Evolutionary conservation across 2,113 vertebrate species (phyloP).

Genomic region (Hemichromis elongatus): DNA sequence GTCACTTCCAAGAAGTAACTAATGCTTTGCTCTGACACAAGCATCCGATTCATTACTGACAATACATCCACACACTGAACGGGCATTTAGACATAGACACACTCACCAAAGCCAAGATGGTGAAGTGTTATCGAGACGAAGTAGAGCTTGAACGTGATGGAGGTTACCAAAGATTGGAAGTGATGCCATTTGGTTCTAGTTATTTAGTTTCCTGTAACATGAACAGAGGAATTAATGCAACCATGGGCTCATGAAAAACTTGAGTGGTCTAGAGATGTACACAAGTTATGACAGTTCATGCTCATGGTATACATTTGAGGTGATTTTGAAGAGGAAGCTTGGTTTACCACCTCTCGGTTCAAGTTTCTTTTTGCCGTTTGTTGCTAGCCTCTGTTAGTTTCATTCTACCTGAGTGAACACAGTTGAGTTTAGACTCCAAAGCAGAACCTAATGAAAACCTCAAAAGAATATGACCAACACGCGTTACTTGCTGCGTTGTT

Average conservation of each 20-base stretch:
- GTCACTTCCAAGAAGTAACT: background rate
- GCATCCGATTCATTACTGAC: background rate
- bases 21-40: background rate
- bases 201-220: background rate
- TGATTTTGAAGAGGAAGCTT: background rate
- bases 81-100: background rate
- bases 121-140: background rate
- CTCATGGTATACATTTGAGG: background rate
- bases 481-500: no score
- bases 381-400: background rate
- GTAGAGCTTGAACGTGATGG: background rate
- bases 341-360: conserved; percentile 1
- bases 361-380: background rate
- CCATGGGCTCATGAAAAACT: background rate
- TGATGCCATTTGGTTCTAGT: background rate
- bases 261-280: background rate
- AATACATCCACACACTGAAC: background rate
- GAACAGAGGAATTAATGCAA: background rate
- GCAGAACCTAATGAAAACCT: background rate
- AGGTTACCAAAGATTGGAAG: background rate
- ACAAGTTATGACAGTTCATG: background rate
- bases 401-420: background rate
- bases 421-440: background rate
- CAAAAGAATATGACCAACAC: background rate
- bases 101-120: background rate